phyloP scores from a whole-genome alignment of 2,888 invertebrate genomes.

The Esperia sulphurella region DNA sequence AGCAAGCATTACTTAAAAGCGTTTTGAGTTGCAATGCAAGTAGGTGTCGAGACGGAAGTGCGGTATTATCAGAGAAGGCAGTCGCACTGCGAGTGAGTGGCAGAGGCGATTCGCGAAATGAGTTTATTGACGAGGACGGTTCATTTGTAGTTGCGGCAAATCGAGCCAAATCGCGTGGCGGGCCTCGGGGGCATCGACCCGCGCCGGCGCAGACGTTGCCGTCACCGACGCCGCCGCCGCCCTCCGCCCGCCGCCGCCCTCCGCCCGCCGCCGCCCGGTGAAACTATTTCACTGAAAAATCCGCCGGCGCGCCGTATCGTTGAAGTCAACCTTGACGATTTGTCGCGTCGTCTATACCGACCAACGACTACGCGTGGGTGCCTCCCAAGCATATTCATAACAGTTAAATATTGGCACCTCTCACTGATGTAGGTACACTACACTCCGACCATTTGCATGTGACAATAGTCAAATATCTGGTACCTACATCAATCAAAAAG shows the following conservation, averaged over 20 bases:
- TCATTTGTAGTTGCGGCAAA: constrained; percentile 52
- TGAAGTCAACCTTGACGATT: constrained; percentile 73
- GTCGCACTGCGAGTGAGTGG: constrained; percentile 1
- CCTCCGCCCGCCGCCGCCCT: constrained; percentile 39
- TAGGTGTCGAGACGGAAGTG: constrained; percentile 8
- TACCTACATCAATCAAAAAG: not conserved
- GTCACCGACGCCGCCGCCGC: constrained; percentile 48
- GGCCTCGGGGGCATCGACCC: constrained; percentile 70
- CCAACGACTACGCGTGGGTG: constrained; percentile 59
- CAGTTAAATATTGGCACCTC: constrained; percentile 66
- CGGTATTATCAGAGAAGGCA: constrained; percentile 6
- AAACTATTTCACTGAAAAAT: constrained; percentile 78
- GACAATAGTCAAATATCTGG: not conserved
- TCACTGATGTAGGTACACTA: constrained; percentile 31
- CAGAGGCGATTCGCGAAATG: constrained; percentile 17
- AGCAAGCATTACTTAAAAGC: not conserved
- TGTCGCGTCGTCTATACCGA: constrained; percentile 68
- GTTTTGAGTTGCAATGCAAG: not conserved
- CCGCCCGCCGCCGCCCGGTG: constrained; percentile 49
- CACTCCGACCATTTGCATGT: constrained; percentile 14
- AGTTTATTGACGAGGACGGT: constrained; percentile 44
- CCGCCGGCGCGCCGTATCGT: constrained; percentile 58
- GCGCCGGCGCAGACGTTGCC: constrained; percentile 68
- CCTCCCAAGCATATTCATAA: constrained; percentile 59
- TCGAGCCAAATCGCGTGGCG: constrained; percentile 61